Conservation (phyloP, 92 coral and sea anemone species). For the Porites lobata region DNA sequence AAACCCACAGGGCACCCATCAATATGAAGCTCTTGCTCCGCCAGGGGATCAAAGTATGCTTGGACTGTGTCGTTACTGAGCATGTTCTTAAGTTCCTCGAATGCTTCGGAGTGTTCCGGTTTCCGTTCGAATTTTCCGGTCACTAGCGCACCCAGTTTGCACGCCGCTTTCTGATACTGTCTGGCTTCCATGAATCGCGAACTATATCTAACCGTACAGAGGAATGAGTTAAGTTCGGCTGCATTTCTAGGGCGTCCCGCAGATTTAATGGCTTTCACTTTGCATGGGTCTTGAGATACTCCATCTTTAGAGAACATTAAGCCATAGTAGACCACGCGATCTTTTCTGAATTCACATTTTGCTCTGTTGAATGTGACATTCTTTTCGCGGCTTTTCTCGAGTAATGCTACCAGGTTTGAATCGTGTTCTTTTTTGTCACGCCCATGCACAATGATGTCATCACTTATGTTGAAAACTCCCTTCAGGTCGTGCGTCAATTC, state of each 20-base stretch:
- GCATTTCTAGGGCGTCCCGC: background rate
- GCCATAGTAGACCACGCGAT: constrained; percentile 23
- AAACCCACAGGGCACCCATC: constrained; percentile 42
- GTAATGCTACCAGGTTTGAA: no score
- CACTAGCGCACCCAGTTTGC: no score
- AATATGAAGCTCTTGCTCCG: constrained; percentile 47
- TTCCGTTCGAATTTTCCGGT: no score
- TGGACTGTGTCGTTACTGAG: no score
- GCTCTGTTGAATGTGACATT: constrained; percentile 20
- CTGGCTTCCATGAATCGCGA: background rate
- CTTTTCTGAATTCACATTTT: constrained; percentile 52
- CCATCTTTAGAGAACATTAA: constrained; percentile 23
- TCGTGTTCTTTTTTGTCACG: no score
- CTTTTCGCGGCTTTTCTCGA: background rate
- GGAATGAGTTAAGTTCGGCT: constrained; percentile 15
- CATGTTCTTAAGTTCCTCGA: no score
- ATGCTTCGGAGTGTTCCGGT: no score
- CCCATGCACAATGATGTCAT: no score
- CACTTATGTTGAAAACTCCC: no score
- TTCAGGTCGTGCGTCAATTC: no score
- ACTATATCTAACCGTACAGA: background rate
- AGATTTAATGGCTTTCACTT: constrained; percentile 8
- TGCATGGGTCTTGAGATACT: constrained; percentile 19
- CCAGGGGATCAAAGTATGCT: constrained; percentile 23
- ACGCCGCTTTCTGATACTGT: no score